Conservation (phyloP, 2,888 invertebrate genomes). For the Xylota sylvarum region DNA sequence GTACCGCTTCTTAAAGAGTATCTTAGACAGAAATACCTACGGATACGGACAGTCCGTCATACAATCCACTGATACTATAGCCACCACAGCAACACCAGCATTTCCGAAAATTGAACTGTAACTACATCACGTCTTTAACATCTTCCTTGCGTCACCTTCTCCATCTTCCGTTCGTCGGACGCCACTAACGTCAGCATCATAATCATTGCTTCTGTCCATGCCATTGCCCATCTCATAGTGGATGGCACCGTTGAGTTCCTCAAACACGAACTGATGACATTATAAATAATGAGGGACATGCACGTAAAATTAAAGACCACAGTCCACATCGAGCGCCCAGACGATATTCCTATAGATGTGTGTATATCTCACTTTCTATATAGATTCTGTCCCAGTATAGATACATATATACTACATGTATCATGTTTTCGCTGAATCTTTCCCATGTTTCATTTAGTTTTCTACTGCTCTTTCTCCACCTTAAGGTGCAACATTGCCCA, state of each 20-base stretch:
- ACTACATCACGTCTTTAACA: slow-evolving; percentile 62
- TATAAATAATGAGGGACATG: slow-evolving; percentile 76
- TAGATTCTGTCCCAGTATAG: neutral
- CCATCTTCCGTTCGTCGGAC: slow-evolving; percentile 1
- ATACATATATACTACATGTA: slow-evolving; percentile 38
- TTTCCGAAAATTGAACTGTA: slow-evolving; percentile 26
- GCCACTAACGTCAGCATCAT: slow-evolving; percentile 54
- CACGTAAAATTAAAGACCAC: slow-evolving; percentile 76
- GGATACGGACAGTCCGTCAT: neutral
- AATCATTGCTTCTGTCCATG: slow-evolving; percentile 51
- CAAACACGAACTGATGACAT: slow-evolving; percentile 76
- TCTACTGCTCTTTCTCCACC: slow-evolving; percentile 30
- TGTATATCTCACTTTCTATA: neutral
- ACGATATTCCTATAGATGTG: slow-evolving; percentile 29
- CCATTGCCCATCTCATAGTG: slow-evolving; percentile 16
- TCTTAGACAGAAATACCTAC: too few species aligned
- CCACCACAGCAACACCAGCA: slow-evolving; percentile 11
- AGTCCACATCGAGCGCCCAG: slow-evolving; percentile 36
- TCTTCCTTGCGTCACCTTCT: slow-evolving; percentile 41
- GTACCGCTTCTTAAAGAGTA: too few species aligned
- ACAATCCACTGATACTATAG: neutral
- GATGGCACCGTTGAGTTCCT: slow-evolving; percentile 60
- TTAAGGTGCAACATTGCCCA: slow-evolving; percentile 67
- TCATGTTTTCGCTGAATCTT: slow-evolving; percentile 66
- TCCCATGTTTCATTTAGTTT: slow-evolving; percentile 59